phyloP scores from a whole-genome alignment of 2,888 invertebrate genomes.

The Helobdella robusta region DNA sequence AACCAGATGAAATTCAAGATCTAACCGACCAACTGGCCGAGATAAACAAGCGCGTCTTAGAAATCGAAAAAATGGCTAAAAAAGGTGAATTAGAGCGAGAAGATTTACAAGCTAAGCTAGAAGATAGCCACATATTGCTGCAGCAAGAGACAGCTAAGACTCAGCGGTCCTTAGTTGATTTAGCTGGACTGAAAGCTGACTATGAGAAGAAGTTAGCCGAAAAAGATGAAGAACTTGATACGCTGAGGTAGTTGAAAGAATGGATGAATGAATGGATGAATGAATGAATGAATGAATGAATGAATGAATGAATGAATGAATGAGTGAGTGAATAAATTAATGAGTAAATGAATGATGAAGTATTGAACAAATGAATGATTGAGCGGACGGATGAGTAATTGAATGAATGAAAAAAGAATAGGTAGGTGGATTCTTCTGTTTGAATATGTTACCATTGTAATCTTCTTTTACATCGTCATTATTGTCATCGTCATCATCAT shows the following conservation, averaged over 20 bases:
- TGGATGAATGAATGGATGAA: too few species aligned
- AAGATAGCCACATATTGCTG: constrained; percentile 21
- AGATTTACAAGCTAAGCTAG: constrained; percentile 24
- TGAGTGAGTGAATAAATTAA: too few species aligned
- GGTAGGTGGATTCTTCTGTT: too few species aligned
- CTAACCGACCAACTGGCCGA: constrained; percentile 27
- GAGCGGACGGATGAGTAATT: background rate
- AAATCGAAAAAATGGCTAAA: constrained; percentile 23
- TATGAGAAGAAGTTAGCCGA: constrained; percentile 24
- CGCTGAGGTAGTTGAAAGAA: too few species aligned
- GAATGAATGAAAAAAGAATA: too few species aligned
- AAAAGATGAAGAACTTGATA: constrained; percentile 28
- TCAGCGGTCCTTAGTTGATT: constrained; percentile 21
- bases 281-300: too few species aligned
- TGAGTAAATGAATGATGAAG: too few species aligned
- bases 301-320: too few species aligned
- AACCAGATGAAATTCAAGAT: constrained; percentile 27
- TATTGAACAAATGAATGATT: too few species aligned
- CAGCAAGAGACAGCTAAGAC: constrained; percentile 26
- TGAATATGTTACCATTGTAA: too few species aligned
- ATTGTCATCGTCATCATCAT: constrained; percentile 4
- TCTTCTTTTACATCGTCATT: background rate
- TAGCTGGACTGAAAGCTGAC: constrained; percentile 22
- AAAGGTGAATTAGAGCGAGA: constrained; percentile 23
- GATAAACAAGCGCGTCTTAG: constrained; percentile 16